Conservation (phyloP, 2,797 vertebrate species). For the Pseudochirops cupreus region DNA sequence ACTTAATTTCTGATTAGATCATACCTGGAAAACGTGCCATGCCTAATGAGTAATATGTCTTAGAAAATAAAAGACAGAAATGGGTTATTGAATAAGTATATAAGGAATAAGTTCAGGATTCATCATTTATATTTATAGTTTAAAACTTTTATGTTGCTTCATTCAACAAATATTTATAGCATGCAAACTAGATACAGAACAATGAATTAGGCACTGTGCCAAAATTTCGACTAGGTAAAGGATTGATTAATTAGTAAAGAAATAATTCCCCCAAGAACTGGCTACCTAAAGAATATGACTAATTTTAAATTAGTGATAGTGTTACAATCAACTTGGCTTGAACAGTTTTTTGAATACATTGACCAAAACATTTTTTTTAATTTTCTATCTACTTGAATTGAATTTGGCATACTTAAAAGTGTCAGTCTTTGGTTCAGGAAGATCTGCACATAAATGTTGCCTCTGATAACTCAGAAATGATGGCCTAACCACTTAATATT, state of each 20-base stretch:
- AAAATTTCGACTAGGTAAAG: neutral
- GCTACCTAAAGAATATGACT: neutral
- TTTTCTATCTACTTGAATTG: neutral
- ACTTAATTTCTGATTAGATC: neutral
- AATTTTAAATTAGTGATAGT: neutral
- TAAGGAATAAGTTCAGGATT: neutral
- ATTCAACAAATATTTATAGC: slow-evolving; percentile 1
- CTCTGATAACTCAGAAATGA: no score
- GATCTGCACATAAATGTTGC: neutral
- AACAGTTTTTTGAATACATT: neutral
- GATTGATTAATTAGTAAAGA: neutral
- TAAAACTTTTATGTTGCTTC: neutral
- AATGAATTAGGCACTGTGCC: neutral
- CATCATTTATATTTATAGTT: neutral
- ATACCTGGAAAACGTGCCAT: neutral
- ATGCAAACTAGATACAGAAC: no score
- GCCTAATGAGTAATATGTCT: neutral
- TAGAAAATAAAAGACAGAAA: neutral
- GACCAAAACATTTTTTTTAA: neutral
- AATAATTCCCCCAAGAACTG: neutral
- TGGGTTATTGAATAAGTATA: neutral
- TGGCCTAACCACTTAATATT: neutral
- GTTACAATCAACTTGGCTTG: neutral
- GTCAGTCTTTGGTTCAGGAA: neutral
- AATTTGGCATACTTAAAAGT: neutral